Base-by-base conservation (phyloP, 1,140 invertebrate genomes). In the Drosophila asahinai region DNA sequence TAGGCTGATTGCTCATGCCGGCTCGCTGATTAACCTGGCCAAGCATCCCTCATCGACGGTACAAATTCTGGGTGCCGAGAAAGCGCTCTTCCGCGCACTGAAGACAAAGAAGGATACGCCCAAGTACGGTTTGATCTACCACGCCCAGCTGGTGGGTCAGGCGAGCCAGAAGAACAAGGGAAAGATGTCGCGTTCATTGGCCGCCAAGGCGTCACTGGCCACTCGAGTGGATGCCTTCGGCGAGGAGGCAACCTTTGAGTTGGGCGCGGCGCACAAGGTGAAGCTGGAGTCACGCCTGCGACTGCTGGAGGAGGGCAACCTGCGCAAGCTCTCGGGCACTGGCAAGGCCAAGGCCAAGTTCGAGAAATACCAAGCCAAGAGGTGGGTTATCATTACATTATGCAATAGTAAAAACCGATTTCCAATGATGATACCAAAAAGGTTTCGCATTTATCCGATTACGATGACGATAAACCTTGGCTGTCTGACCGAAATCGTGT, bases 111-210 rank as follows among this genome's bases (percentile, higher is more conserved):
- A 98, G 86, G 98, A 99, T 86, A 99, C 99, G 0, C 99, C 99
- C 11, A 99, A 99, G 93, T 99, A 99, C 94, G 99, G 99, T 95
- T 94, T 99, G 4, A 99, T 99, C 75, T 99, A 99, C 93, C 99
- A 99, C 93, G 97, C 99, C 1, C 96, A 98, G 79, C 93, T 99
- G 8, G 96, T 99, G 33, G 98, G 97, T 4, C 97, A 98, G 92
- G 95, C 96, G 4, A 97, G 95, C 77, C 95, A 95, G 0, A 98
- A 97, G 92, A 96, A 98, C 68, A 99, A 99, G 93, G 99, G 94
- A 0, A 96, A 99, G 95, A 98, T 99, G 94, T 98, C 99, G 0
- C 94, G 99, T 89, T 99, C 99, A 96, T 94, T 99, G 72, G 99
- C 99, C 17, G 98, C 98, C 0, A 99, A 99, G 93, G 96, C 98